A percentile compares a stretch with the other conserved stretches of the same genome.
Evolutionary conservation across 2,888 invertebrate genomes (phyloP).

Genomic region (Yponomeuta plumbellus): DNA sequence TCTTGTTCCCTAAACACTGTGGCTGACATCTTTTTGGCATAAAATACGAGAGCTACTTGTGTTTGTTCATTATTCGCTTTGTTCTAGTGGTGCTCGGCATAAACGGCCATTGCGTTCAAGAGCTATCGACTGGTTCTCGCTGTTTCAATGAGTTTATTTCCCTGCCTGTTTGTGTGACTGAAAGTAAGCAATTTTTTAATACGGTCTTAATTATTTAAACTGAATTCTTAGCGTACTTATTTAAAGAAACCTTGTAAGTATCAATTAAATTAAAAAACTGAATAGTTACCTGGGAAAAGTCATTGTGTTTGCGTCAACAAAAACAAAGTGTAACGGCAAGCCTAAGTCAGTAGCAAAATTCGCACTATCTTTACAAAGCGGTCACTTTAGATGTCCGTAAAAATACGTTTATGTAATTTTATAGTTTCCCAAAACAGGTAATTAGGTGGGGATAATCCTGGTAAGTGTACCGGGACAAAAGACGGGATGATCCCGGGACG

Average conservation of each 20-base stretch:
- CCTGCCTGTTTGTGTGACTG: conserved; percentile 20
- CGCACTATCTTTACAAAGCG: conserved; percentile 35
- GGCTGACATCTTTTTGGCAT: conserved; percentile 62
- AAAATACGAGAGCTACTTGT: conserved; percentile 52
- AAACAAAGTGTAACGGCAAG: conserved; percentile 21
- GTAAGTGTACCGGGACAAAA: conserved; percentile 55
- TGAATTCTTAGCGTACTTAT: no score
- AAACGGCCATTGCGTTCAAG: conserved; percentile 35
- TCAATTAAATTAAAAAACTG: not conserved
- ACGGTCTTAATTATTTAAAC: not conserved
- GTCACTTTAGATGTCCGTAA: conserved; percentile 41
- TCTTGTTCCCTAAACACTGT: conserved; percentile 39
- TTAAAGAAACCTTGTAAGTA: not conserved
- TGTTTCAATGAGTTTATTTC: conserved; percentile 28
- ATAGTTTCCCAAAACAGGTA: conserved; percentile 66
- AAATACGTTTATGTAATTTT: conserved; percentile 46
- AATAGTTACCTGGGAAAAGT: not conserved
- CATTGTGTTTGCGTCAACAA: conserved; percentile 34
- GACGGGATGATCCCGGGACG: conserved; percentile 42
- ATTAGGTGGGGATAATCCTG: conserved; percentile 64
- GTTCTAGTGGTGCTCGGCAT: conserved; percentile 41
- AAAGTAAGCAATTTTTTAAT: not conserved
- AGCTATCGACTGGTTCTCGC: conserved; percentile 40
- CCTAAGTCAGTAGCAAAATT: conserved; percentile 34
- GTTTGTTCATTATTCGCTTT: conserved; percentile 57